Evolutionary conservation across 2,888 invertebrate genomes (phyloP), one percentile per base, ranked within the genome.

Genomic region (Coelopa pilipes): DNA sequence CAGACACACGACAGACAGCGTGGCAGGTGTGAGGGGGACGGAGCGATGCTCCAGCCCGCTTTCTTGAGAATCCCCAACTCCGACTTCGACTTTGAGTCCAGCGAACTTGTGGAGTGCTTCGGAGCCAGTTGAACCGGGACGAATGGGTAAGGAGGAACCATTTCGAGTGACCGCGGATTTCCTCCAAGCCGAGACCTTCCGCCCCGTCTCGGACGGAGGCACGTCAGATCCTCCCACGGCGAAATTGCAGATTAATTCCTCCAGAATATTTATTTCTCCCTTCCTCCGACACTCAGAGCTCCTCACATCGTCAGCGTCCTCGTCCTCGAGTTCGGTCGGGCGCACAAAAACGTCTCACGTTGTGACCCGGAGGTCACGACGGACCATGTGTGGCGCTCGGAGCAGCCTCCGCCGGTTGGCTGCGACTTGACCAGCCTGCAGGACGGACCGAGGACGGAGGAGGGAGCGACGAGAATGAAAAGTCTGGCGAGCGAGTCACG

Each of bases 401-500:
- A 59, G 13, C 70, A 19, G n/a, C 24, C 17, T 4, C 34, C 55
- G 21, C 47, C 59, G 47, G 60, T 60, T 60, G 21, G 47, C 60
- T 70, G 53, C 47, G 49, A 70, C 59, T 70, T 60, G 70, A 70
- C 60, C 70, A 47, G 15, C 70, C 60, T 59, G 15, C 47, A 60
- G 60, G 60, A 57, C 47, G 34, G 46, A 34, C 47, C 60, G 60
- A 70, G 19, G 47, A 50, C 70, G n/a, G 34, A 13, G 3, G n/a
- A 53, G 9, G 17, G 19, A 67, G 70, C 17, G 21, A 62, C 66
- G 34, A 62, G 63, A 76, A 77, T 75, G 76, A 75, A 74, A 77
- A 77, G 75, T 74, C 71, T 72, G 76, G 75, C 63, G 78, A 79
- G 80, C 34, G 77, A 82, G 81, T 85, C 84, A 84, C 85, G 84